phyloP scores from a whole-genome alignment of 2,113 vertebrate genomes.

The Jacana jacana region DNA sequence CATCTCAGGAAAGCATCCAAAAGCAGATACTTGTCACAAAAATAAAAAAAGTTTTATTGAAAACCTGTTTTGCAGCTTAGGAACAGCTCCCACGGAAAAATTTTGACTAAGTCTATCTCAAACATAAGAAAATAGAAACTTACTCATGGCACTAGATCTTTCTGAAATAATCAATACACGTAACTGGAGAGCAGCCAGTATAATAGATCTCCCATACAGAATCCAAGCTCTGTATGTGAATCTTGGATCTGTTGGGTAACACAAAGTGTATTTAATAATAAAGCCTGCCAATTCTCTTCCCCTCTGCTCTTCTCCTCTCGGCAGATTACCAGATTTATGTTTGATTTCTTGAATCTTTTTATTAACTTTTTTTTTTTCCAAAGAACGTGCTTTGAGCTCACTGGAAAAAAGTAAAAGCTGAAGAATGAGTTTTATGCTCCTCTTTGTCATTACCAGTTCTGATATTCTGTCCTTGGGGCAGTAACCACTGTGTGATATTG shows the following conservation, averaged over 20 bases:
- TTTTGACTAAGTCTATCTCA: not conserved
- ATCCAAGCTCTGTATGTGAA: constrained; percentile 12
- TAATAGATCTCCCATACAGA: not conserved
- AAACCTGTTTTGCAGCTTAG: not conserved
- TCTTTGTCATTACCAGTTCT: not conserved
- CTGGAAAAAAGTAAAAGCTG: constrained; percentile 8
- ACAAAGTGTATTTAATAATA: not conserved
- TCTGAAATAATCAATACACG: not conserved
- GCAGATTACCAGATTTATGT: constrained; percentile 13
- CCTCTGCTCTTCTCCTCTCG: not conserved
- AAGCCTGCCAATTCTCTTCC: constrained; percentile 15
- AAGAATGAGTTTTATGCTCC: not conserved
- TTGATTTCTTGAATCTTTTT: constrained; percentile 45
- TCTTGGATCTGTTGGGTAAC: constrained; percentile 13
- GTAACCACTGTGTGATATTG: not conserved
- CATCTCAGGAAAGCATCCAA: not conserved
- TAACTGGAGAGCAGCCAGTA: not conserved
- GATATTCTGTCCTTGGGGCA: not conserved
- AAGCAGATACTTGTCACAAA: not conserved
- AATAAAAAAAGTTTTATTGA: not conserved
- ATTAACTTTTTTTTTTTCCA: not conserved
- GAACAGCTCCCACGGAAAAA: not conserved
- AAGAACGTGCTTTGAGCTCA: constrained; percentile 25
- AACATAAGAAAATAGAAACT: not conserved
- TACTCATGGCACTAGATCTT: not conserved